Conservation (phyloP, 2,888 invertebrate species). For the Dorcus parallelipipedus region DNA sequence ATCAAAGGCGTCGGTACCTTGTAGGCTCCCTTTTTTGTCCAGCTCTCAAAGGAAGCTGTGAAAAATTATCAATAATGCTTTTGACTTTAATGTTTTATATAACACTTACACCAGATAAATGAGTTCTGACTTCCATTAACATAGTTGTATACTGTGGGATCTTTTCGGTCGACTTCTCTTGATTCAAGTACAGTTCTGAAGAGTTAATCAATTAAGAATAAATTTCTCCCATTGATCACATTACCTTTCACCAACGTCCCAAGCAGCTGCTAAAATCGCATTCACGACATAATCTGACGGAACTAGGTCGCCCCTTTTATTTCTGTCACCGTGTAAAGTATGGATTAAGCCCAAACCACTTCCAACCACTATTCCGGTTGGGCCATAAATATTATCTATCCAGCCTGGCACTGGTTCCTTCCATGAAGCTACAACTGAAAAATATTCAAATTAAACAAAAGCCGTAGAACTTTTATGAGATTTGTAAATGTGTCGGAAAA, state of each 20-base stretch:
- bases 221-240: no score
- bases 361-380: conserved; percentile 69
- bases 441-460: neutral
- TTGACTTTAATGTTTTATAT: no score
- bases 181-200: no score
- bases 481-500: no score
- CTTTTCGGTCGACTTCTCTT: no score
- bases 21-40: conserved; percentile 39
- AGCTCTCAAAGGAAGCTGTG: conserved; percentile 2
- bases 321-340: conserved; percentile 69
- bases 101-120: no score
- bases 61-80: neutral
- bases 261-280: conserved; percentile 57
- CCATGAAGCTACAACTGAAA: conserved; percentile 42
- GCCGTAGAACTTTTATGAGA: no score
- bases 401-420: conserved; percentile 63
- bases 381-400: conserved; percentile 75
- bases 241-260: conserved; percentile 55
- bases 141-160: no score
- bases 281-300: conserved; percentile 65
- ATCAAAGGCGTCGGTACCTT: conserved; percentile 56
- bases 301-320: conserved; percentile 68
- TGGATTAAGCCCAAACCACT: conserved; percentile 74
- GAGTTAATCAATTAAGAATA: no score
- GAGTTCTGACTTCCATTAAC: no score